phyloP scores from a whole-genome alignment of 2,113 vertebrate genomes.

The Notarius lentiginosus region DNA sequence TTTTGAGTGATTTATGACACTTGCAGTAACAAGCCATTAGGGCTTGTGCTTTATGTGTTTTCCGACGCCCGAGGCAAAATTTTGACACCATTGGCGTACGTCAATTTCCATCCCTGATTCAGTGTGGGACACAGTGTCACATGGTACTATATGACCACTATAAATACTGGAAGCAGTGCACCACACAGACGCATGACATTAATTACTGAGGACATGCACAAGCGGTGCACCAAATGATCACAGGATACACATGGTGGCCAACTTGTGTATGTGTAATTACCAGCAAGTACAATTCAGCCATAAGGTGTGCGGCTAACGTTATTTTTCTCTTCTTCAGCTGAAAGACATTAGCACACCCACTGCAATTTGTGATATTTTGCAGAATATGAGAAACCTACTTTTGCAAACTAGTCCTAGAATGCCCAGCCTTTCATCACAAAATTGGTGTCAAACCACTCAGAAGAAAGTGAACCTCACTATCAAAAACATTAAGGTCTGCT shows the following conservation, averaged over 20 bases:
- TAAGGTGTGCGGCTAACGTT: background rate
- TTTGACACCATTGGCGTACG: too few species aligned
- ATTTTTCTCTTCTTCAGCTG: background rate
- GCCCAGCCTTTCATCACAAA: background rate
- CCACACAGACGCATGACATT: background rate
- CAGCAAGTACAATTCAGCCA: background rate
- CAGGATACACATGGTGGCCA: background rate
- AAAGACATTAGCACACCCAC: background rate
- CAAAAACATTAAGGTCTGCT: background rate
- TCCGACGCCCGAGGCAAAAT: too few species aligned
- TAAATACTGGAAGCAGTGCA: background rate
- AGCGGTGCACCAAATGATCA: background rate
- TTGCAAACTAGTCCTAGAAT: too few species aligned
- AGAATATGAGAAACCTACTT: too few species aligned
- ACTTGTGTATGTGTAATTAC: background rate
- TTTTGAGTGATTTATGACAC: too few species aligned
- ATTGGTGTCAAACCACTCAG: background rate
- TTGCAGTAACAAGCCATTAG: too few species aligned
- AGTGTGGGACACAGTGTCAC: background rate
- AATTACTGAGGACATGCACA: background rate
- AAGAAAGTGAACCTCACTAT: background rate
- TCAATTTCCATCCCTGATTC: too few species aligned
- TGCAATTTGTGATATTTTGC: too few species aligned
- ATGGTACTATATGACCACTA: background rate
- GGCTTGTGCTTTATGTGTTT: too few species aligned